Base-by-base conservation (phyloP, 2,888 invertebrate genomes). In the Orthosia gracilis region DNA sequence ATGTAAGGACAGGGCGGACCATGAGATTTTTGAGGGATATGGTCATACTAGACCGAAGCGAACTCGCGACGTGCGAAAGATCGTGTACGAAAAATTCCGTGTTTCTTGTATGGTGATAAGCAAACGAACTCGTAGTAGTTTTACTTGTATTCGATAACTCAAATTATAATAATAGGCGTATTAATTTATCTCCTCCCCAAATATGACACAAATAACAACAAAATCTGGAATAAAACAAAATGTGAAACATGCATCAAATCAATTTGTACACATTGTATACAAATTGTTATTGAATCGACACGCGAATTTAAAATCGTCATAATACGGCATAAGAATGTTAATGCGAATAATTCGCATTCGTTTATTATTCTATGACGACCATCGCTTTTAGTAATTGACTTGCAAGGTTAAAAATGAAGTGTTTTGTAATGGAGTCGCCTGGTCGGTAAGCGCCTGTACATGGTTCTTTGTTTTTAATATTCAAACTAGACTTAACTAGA, bases 291-390 rank as follows among this genome's bases (percentile, higher is more conserved):
- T 69, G 50, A 66, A 45, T 31, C 54, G 31, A 55, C 18, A 45
- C 17, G 67, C 64, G 55, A 80, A 80, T 72, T 66, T 23, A 52
- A 64, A 68, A 40, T 67, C 58, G 18, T 17, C 12, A 5, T 45
- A 59, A 61, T 64, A 80, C 76, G 18, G 55, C 31, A 12, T 47
- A 54, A 21, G 63, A 80, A 81, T 76, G 4, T 80, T 64, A 76
- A 70, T 61, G 18, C 55, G 50, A 59, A 64, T 62, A 40, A 77
- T 66, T 75, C 58, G 54, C 17, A 31, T 31, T 69, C 71, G 65
- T 86, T 87, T 80, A 82, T 83, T 85, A 88, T 89, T 83, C 87
- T 40, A 63, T 17, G 55, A 65, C 50, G 75, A 49, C 61, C 45
- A 70, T 61, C 72, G 62, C 71, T 77, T 81, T 78, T 67, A 73